Evolutionary conservation across 1,140 invertebrate genomes (phyloP), one percentile per base, ranked within the genome.

Genomic region (Olivierus martensii): DNA sequence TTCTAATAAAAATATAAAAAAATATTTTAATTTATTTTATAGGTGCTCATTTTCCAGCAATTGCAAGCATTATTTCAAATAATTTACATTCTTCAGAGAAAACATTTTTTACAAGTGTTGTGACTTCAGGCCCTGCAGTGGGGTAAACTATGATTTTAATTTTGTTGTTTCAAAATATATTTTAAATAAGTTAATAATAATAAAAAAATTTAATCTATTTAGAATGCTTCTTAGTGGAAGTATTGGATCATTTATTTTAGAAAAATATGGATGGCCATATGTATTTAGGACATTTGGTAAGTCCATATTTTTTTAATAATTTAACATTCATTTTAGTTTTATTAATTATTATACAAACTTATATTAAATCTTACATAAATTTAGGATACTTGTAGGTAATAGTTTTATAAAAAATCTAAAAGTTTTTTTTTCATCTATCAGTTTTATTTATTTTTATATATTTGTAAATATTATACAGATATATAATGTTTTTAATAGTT

Each of bases 11-110:
- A n/a, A n/a, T 45, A 47, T 11, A 51, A 46, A 44, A 36, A 35
- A 19, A 49, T 36, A 3, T 52, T 46, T 46, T 54, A 50, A 46
- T 59, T 41, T 49, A 18, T 47, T 48, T 55, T 54, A 47, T 62
- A 72, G 73, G 72, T 51, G 76, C 80, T 66, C 80, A 83, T 66
- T 82, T 81, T 69, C 81, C 82, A 38, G 78, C 78, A 61, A 75
- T 84, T 71, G 81, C 81, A 37, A 81, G 79, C 61, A 66, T 84
- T 14, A 79, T 80, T 21, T 81, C 81, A 60, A 74, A 78, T 65
- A 73, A 77, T 65, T 69, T 84, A 48, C 72, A 72, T 35, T 75
- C 79, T 56, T 70, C 72, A 38, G 80, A 84, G 62, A 73, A 80
- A 59, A 77, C 79, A 22, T 79, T 80, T 43, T 82, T 82, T 56